Conservation (phyloP, 2,888 invertebrate genomes). For the Oxytorus armatus region DNA sequence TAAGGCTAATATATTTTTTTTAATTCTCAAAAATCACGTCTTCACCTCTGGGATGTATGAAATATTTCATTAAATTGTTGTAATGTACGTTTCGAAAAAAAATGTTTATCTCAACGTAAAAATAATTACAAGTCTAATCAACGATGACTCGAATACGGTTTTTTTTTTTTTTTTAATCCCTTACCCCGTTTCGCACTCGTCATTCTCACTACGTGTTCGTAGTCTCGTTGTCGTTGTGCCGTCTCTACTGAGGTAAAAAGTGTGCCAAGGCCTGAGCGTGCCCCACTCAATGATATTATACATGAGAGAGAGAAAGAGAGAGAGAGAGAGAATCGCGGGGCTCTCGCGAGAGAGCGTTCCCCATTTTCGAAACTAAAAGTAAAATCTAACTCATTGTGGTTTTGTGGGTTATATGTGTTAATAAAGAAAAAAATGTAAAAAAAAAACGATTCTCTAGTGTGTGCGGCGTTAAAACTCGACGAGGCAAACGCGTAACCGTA, state of each 20-base stretch:
- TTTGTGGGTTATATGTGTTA: slow-evolving; percentile 25
- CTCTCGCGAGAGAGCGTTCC: slow-evolving; percentile 66
- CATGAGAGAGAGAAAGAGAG: slow-evolving; percentile 1
- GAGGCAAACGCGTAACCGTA: slow-evolving; percentile 68
- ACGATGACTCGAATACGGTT: not conserved
- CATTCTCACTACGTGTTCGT: slow-evolving; percentile 38
- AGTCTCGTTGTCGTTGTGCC: slow-evolving; percentile 68
- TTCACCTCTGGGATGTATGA: too few species aligned
- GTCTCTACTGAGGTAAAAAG: slow-evolving; percentile 78
- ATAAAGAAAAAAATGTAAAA: slow-evolving; percentile 13
- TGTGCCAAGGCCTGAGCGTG: slow-evolving; percentile 82
- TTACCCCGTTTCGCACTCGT: slow-evolving; percentile 32
- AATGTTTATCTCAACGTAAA: too few species aligned
- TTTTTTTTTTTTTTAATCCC: slow-evolving; percentile 41
- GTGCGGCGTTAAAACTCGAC: slow-evolving; percentile 17
- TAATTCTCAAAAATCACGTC: too few species aligned
- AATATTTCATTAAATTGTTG: too few species aligned
- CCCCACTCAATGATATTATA: slow-evolving; percentile 65
- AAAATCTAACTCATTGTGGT: slow-evolving; percentile 84
- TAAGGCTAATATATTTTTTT: too few species aligned
- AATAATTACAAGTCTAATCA: not conserved
- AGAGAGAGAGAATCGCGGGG: not conserved
- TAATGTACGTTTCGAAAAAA: too few species aligned
- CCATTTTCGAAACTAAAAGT: slow-evolving; percentile 85
- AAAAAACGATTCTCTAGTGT: slow-evolving; percentile 13